These are phyloP conservation scores for Drosophila ustulata DNA, from an alignment of 2,888 invertebrate species.

Conservation along the genomic window DNA sequence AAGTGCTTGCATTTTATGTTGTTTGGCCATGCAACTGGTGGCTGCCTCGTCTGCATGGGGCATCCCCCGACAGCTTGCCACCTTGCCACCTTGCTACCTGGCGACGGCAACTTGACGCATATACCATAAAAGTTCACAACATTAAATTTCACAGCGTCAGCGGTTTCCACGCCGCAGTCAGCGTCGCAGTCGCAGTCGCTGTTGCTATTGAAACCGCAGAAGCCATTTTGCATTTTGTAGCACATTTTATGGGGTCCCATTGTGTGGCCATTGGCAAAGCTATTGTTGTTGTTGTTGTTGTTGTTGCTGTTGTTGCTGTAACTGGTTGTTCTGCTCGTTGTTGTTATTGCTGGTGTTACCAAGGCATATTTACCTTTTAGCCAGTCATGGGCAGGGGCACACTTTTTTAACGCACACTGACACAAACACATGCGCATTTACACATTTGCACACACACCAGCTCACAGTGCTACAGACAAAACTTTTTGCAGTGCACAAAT, in stretches of 20 bases:
- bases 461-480: constrained; percentile 29
- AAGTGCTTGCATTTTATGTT: constrained; percentile 67
- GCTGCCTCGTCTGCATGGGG: constrained; percentile 22
- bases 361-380: constrained; percentile 75
- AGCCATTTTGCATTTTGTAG: constrained; percentile 81
- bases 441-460: constrained; percentile 9
- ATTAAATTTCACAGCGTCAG: constrained; percentile 71
- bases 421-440: background rate
- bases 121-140: constrained; percentile 72
- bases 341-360: constrained; percentile 40
- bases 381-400: constrained; percentile 42
- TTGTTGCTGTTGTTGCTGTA: constrained; percentile 8
- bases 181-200: constrained; percentile 2
- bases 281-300: constrained; percentile 63
- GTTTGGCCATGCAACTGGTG: constrained; percentile 76
- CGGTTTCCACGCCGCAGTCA: constrained; percentile 44
- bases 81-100: constrained; percentile 32
- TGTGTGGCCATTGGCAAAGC: constrained; percentile 68
- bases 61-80: constrained; percentile 18
- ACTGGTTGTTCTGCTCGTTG: background rate
- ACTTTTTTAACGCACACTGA: constrained; percentile 34
- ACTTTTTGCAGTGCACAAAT: constrained; percentile 73
- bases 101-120: constrained; percentile 33
- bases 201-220: constrained; percentile 79
- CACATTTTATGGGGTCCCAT: constrained; percentile 77